phyloP scores from a whole-genome alignment of 2,888 invertebrate species.

The Dioctria rufipes region DNA sequence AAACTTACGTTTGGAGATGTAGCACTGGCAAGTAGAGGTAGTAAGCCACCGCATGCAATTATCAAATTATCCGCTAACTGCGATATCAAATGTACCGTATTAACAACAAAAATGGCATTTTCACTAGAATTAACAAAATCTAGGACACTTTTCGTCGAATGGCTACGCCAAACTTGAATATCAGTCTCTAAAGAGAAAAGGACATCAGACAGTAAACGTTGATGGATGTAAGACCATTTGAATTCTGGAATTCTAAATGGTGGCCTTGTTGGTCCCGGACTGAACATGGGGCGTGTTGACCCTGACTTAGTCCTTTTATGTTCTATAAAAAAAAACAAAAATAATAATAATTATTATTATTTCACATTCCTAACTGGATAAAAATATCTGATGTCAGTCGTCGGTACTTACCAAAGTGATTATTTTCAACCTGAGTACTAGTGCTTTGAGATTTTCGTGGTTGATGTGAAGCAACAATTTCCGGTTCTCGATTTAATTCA shows the following conservation, averaged over 20 bases:
- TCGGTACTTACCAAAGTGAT: constrained; percentile 82
- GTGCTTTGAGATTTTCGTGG: constrained; percentile 82
- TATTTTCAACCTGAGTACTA: constrained; percentile 87
- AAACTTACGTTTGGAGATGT: constrained; percentile 96
- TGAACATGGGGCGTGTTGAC: constrained; percentile 90
- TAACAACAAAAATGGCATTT: constrained; percentile 99
- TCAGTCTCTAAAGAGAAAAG: constrained; percentile 97
- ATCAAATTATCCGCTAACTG: constrained; percentile 99
- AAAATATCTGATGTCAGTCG: neutral
- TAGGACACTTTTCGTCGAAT: constrained; percentile 96
- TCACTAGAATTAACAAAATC: constrained; percentile 99
- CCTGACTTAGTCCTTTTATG: constrained; percentile 74
- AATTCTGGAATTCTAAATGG: constrained; percentile 99
- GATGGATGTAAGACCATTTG: constrained; percentile 99
- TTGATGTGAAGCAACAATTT: constrained; percentile 63
- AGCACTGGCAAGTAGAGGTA: constrained; percentile 97
- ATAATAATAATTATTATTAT: neutral
- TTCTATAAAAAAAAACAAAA: constrained; percentile 59
- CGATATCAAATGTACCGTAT: constrained; percentile 98
- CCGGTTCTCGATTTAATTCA: constrained; percentile 54
- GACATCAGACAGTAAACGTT: constrained; percentile 94
- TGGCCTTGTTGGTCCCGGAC: constrained; percentile 92
- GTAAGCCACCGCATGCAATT: constrained; percentile 96
- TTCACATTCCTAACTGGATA: neutral
- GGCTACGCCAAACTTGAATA: constrained; percentile 93